Conservation (phyloP, 2,888 invertebrate genomes). For the Dilophus febrilis region DNA sequence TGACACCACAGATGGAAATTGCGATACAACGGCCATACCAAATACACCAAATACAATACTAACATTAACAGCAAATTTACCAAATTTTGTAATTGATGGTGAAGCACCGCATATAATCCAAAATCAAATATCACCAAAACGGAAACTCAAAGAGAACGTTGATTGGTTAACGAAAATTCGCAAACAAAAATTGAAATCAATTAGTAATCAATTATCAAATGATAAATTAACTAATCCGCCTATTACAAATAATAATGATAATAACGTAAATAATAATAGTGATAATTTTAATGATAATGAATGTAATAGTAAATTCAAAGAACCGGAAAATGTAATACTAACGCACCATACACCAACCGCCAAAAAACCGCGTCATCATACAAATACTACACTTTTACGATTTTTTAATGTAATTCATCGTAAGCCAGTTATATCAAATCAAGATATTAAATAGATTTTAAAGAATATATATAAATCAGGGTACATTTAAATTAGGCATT, state of each 20-base stretch:
- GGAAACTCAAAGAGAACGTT: conserved; percentile 40
- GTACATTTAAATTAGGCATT: no score
- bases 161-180: conserved; percentile 57
- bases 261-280: conserved; percentile 1
- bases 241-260: conserved; percentile 12
- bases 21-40: conserved; percentile 5
- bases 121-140: conserved; percentile 46
- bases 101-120: conserved; percentile 51
- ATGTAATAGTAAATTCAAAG: no score
- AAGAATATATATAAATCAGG: no score
- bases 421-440: no score
- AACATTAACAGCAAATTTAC: conserved; percentile 53
- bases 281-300: background rate
- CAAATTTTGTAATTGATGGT: conserved; percentile 59
- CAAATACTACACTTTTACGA: conserved; percentile 25
- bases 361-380: conserved; percentile 22
- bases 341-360: no score
- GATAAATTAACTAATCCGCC: conserved; percentile 15
- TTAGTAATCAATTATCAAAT: conserved; percentile 14
- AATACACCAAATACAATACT: conserved; percentile 19
- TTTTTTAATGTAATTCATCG: conserved; percentile 19
- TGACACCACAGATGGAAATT: no score
- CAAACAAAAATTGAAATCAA: conserved; percentile 31
- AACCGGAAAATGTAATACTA: no score
- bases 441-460: no score